phyloP scores from a whole-genome alignment of 2,888 invertebrate genomes.

The Pharmacophagus antenor region DNA sequence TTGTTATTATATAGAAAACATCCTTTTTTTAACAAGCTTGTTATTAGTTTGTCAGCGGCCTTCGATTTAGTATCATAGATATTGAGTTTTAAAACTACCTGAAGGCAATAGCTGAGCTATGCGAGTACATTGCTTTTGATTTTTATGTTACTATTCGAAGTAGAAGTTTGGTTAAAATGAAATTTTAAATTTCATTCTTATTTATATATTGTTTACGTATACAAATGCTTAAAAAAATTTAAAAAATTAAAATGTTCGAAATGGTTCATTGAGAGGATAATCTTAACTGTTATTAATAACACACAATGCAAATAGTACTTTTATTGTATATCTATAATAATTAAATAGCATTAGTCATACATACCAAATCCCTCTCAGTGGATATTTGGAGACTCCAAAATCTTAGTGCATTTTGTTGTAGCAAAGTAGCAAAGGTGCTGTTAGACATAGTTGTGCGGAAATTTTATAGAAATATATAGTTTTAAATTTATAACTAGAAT shows the following conservation, averaged over 20 bases:
- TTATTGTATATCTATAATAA: not conserved
- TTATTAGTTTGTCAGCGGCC: not conserved
- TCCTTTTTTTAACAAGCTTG: not conserved
- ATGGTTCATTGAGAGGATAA: too few species aligned
- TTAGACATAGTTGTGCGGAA: conserved; percentile 8
- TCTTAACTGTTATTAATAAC: too few species aligned
- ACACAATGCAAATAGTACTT: not conserved
- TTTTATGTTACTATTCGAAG: not conserved
- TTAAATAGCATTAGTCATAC: not conserved
- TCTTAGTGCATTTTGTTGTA: not conserved
- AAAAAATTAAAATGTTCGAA: too few species aligned
- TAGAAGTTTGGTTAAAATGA: too few species aligned
- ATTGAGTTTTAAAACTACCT: not conserved
- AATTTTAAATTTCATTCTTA: not conserved
- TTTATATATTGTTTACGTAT: too few species aligned
- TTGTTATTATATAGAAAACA: not conserved
- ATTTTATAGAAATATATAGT: not conserved
- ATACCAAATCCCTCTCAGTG: not conserved
- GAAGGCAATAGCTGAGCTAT: not conserved
- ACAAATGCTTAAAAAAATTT: too few species aligned
- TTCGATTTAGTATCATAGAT: not conserved
- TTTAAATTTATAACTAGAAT: not conserved
- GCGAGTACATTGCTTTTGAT: not conserved
- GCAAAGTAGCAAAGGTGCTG: conserved; percentile 2
- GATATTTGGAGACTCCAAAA: not conserved